Percentiles rank a stretch among this genome's conserved stretches.
phyloP scores from a whole-genome alignment of 2,888 invertebrate genomes.

The Apocheima hispidaria region DNA sequence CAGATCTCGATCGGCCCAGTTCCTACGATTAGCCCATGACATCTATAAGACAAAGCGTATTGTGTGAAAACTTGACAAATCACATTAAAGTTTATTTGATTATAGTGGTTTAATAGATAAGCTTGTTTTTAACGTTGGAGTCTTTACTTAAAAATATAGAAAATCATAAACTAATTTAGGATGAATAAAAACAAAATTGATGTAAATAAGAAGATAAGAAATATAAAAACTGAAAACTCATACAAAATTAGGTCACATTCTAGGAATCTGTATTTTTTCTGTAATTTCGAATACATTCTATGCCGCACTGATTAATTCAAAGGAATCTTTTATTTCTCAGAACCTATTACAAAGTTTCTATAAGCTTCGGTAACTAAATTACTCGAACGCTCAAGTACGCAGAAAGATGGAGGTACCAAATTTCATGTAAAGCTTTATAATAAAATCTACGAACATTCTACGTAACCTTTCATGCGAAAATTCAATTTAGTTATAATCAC shows the following conservation, averaged over 20 bases:
- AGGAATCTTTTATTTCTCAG: constrained; percentile 8
- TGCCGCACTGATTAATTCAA: neutral
- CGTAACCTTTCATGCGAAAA: constrained; percentile 24
- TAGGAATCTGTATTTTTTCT: neutral
- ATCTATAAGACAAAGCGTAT: neutral
- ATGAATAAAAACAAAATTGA: too few relatives aligned
- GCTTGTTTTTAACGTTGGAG: too few relatives aligned
- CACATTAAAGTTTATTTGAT: neutral
- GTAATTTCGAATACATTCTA: neutral
- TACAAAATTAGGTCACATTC: too few relatives aligned
- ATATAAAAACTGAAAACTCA: too few relatives aligned
- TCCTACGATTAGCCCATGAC: too few relatives aligned
- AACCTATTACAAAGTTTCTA: constrained; percentile 11
- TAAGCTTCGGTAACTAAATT: constrained; percentile 6
- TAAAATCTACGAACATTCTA: constrained; percentile 19
- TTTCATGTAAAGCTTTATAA: constrained; percentile 14
- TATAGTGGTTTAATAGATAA: too few relatives aligned
- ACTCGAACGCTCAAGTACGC: constrained; percentile 7
- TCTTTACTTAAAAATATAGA: too few relatives aligned
- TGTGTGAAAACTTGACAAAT: neutral
- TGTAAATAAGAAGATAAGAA: too few relatives aligned
- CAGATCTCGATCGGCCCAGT: too few relatives aligned
- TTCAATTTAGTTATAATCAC: constrained; percentile 26
- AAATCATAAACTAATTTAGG: too few relatives aligned
- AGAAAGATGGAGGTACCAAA: constrained; percentile 5